Percentiles rank a stretch among this genome's conserved stretches.
These are phyloP conservation scores for Anguilla japonica DNA, from an alignment of 2,113 vertebrate genomes.

Conservation along the genomic window DNA sequence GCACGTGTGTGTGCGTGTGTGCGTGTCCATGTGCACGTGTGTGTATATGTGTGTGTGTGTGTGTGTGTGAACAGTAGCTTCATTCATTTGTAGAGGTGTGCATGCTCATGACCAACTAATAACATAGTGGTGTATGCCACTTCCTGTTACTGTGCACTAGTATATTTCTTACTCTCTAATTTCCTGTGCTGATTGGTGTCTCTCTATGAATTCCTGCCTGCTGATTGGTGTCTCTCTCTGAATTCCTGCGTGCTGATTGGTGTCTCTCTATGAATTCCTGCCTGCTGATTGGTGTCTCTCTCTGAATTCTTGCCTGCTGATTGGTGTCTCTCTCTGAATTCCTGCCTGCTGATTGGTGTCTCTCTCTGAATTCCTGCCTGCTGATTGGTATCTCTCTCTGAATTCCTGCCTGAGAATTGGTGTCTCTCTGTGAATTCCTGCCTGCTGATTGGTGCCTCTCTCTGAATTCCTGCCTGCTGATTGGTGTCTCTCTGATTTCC, in stretches of 20 bases:
- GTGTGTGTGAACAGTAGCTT: not conserved
- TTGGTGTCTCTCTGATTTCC: not conserved
- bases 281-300: no score
- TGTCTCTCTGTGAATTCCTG: no score
- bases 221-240: no score
- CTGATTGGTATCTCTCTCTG: no score
- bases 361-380: no score
- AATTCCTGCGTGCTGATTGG: no score
- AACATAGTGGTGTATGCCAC: not conserved
- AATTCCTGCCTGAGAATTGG: no score
- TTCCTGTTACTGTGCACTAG: constrained; percentile 33
- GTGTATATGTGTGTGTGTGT: not conserved
- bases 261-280: no score
- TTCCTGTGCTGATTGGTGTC: not conserved
- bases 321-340: no score
- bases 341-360: no score
- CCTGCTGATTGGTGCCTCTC: constrained; percentile 6
- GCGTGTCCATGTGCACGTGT: constrained; percentile 5
- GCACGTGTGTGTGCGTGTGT: not conserved
- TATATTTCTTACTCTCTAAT: not conserved
- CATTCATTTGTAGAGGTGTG: constrained; percentile 6
- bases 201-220: no score
- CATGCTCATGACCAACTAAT: not conserved
- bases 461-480: not conserved
- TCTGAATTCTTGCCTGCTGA: no score